phyloP scores from a whole-genome alignment of 2,888 invertebrate genomes.

The Bombyx huttoni region DNA sequence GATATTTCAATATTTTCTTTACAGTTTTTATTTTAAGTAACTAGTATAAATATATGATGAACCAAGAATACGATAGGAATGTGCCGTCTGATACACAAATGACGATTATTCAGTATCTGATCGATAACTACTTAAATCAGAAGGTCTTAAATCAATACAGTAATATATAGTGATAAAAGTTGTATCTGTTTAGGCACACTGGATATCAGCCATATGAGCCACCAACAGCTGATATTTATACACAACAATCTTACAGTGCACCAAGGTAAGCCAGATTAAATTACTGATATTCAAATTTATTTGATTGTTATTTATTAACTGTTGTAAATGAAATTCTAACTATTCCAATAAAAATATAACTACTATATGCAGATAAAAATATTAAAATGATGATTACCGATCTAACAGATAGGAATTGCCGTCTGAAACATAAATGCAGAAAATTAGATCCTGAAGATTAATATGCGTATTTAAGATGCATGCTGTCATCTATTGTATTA shows the following conservation, averaged over 20 bases:
- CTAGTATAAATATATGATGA: slow-evolving; percentile 36
- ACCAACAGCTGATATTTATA: slow-evolving; percentile 45
- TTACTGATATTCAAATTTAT: too few relatives aligned
- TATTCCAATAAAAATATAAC: neutral
- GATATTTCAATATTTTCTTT: too few relatives aligned
- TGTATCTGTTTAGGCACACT: slow-evolving; percentile 34
- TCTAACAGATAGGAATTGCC: slow-evolving; percentile 62
- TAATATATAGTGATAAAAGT: neutral
- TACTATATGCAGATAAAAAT: slow-evolving; percentile 1
- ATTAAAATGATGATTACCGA: slow-evolving; percentile 23
- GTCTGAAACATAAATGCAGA: slow-evolving; percentile 65
- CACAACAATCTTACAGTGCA: slow-evolving; percentile 44
- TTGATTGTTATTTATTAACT: too few relatives aligned
- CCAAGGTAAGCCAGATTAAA: slow-evolving; percentile 28
- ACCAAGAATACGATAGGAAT: slow-evolving; percentile 64
- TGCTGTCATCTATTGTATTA: neutral
- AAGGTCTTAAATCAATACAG: neutral
- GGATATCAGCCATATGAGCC: slow-evolving; percentile 60
- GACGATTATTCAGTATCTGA: slow-evolving; percentile 51
- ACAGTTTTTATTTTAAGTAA: too few relatives aligned
- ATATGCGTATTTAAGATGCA: neutral
- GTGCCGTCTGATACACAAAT: slow-evolving; percentile 69
- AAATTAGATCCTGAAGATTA: slow-evolving; percentile 33
- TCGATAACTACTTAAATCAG: neutral
- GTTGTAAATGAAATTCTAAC: too few relatives aligned